Conservation (phyloP, 2,888 invertebrate species). For the Lasioglossum oenotherae region DNA sequence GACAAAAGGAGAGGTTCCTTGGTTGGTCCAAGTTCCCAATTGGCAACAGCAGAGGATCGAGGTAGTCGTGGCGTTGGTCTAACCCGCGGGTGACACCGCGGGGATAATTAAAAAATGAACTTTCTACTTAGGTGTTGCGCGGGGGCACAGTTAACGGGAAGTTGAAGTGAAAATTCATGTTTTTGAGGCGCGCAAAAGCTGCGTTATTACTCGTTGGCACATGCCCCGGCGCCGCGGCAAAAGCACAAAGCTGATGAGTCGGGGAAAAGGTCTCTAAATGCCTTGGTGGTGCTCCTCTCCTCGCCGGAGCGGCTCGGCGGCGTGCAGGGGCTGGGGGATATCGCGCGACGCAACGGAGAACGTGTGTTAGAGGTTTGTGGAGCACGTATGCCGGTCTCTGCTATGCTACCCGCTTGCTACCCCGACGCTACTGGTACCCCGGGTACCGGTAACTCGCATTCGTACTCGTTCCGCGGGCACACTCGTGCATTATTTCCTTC, state of each 20-base stretch:
- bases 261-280: conserved; percentile 83
- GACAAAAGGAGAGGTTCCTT: conserved; percentile 39
- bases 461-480: conserved; percentile 68
- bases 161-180: conserved; percentile 84
- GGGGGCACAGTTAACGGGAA: conserved; percentile 81
- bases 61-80: conserved; percentile 23
- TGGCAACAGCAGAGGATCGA: conserved; percentile 51
- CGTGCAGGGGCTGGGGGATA: conserved; percentile 40
- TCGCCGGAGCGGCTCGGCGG: conserved; percentile 55
- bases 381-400: conserved; percentile 62
- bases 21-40: conserved; percentile 62
- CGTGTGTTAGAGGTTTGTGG: conserved; percentile 65
- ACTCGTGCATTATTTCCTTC: conserved; percentile 65
- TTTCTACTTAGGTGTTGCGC: conserved; percentile 80
- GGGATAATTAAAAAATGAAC: conserved; percentile 82
- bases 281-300: conserved; percentile 73
- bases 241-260: conserved; percentile 84
- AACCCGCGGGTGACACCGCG: conserved; percentile 66
- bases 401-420: neutral
- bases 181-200: conserved; percentile 80
- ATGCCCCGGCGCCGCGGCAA: conserved; percentile 69
- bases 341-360: conserved; percentile 32
- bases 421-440: conserved; percentile 59
- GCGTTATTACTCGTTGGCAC: conserved; percentile 77
- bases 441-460: conserved; percentile 76